A percentile compares a stretch with the other conserved stretches of the same genome.
Evolutionary conservation across 2,888 invertebrate species (phyloP).

Genomic region (Ypsolopha sequella): DNA sequence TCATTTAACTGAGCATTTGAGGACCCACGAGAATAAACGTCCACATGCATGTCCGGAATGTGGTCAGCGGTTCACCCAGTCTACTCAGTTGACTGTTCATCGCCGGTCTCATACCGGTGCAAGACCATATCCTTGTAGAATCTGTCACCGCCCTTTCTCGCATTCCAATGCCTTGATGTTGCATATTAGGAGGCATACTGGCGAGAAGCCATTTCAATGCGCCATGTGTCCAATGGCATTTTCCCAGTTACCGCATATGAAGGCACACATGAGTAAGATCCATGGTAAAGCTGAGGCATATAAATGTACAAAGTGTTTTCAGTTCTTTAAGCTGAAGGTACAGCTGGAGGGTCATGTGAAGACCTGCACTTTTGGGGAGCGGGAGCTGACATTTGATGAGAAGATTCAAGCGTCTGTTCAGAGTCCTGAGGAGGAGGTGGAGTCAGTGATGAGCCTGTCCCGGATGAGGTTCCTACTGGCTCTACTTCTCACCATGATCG

Average conservation of each 20-base stretch:
- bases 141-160: slow-evolving; percentile 83
- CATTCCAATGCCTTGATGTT: slow-evolving; percentile 89
- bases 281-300: slow-evolving; percentile 85
- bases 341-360: slow-evolving; percentile 77
- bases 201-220: slow-evolving; percentile 85
- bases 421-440: slow-evolving; percentile 42
- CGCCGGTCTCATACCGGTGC: slow-evolving; percentile 88
- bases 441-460: slow-evolving; percentile 75
- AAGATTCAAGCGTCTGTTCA: slow-evolving; percentile 28
- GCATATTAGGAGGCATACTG: slow-evolving; percentile 86
- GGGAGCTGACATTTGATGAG: slow-evolving; percentile 30
- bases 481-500: slow-evolving; percentile 85
- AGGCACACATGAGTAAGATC: slow-evolving; percentile 89
- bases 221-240: slow-evolving; percentile 80
- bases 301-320: slow-evolving; percentile 78
- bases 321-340: slow-evolving; percentile 82
- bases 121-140: slow-evolving; percentile 85
- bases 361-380: slow-evolving; percentile 45
- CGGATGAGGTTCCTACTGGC: slow-evolving; percentile 85
- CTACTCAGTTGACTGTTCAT: slow-evolving; percentile 87
- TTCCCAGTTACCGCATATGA: slow-evolving; percentile 87
- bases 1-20: slow-evolving; percentile 85
- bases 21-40: slow-evolving; percentile 81
- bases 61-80: slow-evolving; percentile 84
- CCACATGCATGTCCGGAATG: slow-evolving; percentile 85